Conservation (phyloP, 2,797 vertebrate genomes). For the Sebastes nivosus region DNA sequence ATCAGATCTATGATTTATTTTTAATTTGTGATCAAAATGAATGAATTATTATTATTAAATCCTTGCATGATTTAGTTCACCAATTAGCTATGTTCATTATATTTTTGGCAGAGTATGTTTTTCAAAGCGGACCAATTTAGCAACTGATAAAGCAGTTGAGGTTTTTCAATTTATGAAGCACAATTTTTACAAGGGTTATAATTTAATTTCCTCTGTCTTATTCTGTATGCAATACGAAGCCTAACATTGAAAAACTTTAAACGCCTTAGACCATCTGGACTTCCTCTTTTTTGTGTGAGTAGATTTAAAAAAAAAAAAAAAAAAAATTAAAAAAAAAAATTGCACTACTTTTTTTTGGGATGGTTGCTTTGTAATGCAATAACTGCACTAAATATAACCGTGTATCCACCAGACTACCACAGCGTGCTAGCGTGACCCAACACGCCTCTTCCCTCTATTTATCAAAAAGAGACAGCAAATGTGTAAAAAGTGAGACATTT, state of each 20-base stretch:
- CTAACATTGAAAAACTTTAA: constrained; percentile 80
- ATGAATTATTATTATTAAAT: constrained; percentile 53
- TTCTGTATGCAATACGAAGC: constrained; percentile 88
- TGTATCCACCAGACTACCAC: constrained; percentile 77
- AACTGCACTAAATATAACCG: constrained; percentile 86
- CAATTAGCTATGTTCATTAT: constrained; percentile 65
- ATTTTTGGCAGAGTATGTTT: constrained; percentile 74
- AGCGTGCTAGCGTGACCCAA: constrained; percentile 79
- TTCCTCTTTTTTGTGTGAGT: constrained; percentile 84
- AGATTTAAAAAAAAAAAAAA: constrained; percentile 48
- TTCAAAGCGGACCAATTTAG: constrained; percentile 82
- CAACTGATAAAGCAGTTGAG: constrained; percentile 73
- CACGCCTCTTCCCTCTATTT: constrained; percentile 79
- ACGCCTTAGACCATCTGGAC: constrained; percentile 86
- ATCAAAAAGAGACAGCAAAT: constrained; percentile 76
- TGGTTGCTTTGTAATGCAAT: constrained; percentile 88
- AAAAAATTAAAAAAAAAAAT: constrained; percentile 52
- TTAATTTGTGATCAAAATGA: constrained; percentile 28
- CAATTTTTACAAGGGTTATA: constrained; percentile 83
- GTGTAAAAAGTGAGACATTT: constrained; percentile 77
- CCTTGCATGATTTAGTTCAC: constrained; percentile 73
- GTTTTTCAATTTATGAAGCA: constrained; percentile 84
- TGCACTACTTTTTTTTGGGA: constrained; percentile 84
- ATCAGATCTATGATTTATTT: constrained; percentile 40
- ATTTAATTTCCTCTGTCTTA: constrained; percentile 81